Conservation (phyloP, 2,888 invertebrate species). For the Physocephala rufipes region DNA sequence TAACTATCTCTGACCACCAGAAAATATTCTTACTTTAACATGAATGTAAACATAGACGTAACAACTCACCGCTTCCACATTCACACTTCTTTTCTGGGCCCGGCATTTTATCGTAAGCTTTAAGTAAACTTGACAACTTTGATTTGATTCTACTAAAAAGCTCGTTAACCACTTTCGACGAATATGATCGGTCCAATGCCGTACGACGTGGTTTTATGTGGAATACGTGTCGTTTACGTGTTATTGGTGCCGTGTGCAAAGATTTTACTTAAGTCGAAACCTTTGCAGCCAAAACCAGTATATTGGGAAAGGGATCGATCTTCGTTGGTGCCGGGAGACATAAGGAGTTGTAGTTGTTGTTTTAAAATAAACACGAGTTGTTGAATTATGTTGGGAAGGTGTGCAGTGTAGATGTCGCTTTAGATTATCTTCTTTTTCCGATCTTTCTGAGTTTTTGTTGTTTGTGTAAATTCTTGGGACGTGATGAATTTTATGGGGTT, state of each 20-base stretch:
- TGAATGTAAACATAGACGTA: too few species aligned
- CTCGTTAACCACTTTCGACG: constrained; percentile 21
- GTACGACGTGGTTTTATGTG: constrained; percentile 27
- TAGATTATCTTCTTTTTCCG: too few species aligned
- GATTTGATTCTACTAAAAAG: constrained; percentile 22
- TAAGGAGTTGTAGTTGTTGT: not conserved
- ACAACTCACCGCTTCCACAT: constrained; percentile 31
- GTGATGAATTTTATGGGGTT: not conserved
- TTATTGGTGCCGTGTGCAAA: constrained; percentile 32
- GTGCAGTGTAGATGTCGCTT: not conserved
- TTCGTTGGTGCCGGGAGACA: not conserved
- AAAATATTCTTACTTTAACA: too few species aligned
- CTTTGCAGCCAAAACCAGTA: constrained; percentile 5
- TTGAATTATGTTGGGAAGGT: not conserved
- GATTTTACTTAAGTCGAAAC: not conserved
- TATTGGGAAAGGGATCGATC: too few species aligned
- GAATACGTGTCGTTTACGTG: constrained; percentile 5
- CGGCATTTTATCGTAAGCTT: constrained; percentile 16
- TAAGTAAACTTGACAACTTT: not conserved
- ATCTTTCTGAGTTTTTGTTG: too few species aligned
- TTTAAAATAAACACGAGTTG: not conserved
- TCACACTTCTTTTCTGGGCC: constrained; percentile 12
- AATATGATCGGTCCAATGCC: constrained; percentile 15
- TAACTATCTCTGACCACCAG: too few species aligned
- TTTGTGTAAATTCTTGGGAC: not conserved